Conservation (phyloP, 2,113 vertebrate genomes). For the Morone saxatilis region DNA sequence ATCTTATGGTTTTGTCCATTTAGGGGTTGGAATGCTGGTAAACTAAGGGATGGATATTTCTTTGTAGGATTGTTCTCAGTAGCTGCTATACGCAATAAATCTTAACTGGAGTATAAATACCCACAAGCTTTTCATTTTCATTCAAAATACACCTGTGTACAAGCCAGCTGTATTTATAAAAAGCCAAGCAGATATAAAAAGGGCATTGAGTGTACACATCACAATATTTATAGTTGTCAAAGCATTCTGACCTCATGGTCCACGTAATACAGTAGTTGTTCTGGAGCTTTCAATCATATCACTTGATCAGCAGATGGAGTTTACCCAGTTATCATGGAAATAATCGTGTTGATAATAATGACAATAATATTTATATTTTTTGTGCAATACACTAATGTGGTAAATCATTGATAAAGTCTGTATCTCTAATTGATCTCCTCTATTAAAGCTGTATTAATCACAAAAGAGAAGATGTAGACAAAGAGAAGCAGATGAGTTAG, state of each 20-base stretch:
- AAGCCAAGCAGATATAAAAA: too few species aligned
- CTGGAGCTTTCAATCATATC: not conserved
- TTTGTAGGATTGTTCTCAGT: not conserved
- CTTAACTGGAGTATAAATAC: too few species aligned
- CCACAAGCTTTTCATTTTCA: too few species aligned
- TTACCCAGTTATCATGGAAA: too few species aligned
- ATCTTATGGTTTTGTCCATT: not conserved
- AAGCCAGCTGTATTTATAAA: too few species aligned
- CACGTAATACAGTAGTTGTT: not conserved
- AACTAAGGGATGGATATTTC: not conserved
- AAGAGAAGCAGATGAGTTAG: constrained; percentile 66
- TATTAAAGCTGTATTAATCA: not conserved
- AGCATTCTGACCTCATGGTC: not conserved
- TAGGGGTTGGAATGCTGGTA: not conserved
- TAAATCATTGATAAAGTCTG: not conserved
- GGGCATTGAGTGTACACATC: too few species aligned
- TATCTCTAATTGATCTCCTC: not conserved
- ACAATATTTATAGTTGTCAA: too few species aligned
- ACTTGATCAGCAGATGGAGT: not conserved
- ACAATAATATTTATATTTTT: not conserved
- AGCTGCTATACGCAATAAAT: too few species aligned
- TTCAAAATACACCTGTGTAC: too few species aligned
- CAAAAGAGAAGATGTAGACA: constrained; percentile 7
- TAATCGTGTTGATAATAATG: too few species aligned
- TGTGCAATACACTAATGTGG: not conserved